Evolutionary conservation across 1,140 invertebrate genomes (phyloP).

Genomic region (Drosophila pseudoobscura): DNA sequence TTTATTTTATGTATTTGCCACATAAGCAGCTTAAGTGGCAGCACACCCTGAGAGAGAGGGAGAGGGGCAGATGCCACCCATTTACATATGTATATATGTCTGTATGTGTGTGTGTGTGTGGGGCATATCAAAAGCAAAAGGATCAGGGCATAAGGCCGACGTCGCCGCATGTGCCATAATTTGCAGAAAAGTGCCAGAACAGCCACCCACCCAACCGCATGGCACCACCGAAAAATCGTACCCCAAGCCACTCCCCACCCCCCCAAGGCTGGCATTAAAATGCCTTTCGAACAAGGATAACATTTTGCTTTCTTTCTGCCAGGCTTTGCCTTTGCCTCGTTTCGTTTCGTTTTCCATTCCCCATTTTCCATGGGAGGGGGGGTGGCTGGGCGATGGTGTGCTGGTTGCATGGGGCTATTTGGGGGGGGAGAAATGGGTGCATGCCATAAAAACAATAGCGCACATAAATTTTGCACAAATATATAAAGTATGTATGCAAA

Average conservation of each 20-base stretch:
- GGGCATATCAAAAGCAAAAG: constrained; percentile 57
- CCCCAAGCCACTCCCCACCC: constrained; percentile 10
- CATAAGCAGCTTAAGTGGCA: constrained; percentile 81
- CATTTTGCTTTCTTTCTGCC: constrained; percentile 56
- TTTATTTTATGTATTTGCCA: constrained; percentile 79
- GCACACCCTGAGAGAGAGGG: constrained; percentile 11
- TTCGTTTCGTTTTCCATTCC: no score
- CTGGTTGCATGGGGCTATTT: constrained; percentile 48
- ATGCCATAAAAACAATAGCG: constrained; percentile 83
- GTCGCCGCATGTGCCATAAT: constrained; percentile 74
- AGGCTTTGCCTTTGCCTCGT: constrained; percentile 32
- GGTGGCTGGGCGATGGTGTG: neutral
- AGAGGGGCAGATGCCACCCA: constrained; percentile 20
- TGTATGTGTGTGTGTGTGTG: neutral
- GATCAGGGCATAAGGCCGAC: constrained; percentile 72
- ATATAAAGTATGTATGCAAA: constrained; percentile 83
- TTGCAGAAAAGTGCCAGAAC: constrained; percentile 70
- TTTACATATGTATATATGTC: neutral
- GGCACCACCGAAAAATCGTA: constrained; percentile 3
- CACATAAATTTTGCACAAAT: constrained; percentile 82
- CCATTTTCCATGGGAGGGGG: constrained; percentile 4
- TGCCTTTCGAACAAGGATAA: constrained; percentile 68
- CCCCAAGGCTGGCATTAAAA: constrained; percentile 37
- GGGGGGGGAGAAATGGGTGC: constrained; percentile 73
- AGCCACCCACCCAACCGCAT: constrained; percentile 47